Conservation (phyloP, 2,113 vertebrate genomes). For the Mustela nigripes region DNA sequence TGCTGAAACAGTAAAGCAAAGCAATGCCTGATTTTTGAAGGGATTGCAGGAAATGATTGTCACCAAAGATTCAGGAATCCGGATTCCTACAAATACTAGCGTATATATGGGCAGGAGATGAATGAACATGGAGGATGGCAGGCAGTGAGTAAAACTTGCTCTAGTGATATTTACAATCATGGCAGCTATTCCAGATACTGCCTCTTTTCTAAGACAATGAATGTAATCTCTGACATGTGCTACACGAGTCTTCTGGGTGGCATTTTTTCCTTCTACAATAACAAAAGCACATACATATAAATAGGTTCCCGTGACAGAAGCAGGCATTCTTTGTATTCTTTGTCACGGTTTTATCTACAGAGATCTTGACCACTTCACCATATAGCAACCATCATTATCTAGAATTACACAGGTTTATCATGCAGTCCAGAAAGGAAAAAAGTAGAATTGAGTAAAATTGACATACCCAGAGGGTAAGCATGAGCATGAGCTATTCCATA, state of each 20-base stretch:
- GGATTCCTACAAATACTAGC: background rate
- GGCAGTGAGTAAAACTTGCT: background rate
- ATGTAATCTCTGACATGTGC: background rate
- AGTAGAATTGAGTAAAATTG: background rate
- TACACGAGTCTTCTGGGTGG: background rate
- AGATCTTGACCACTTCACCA: background rate
- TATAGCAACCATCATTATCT: background rate
- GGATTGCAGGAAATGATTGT: background rate
- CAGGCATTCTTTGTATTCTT: background rate
- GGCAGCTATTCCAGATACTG: background rate
- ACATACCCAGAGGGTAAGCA: background rate
- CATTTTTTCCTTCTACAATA: background rate
- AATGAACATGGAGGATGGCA: background rate
- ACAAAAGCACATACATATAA: background rate
- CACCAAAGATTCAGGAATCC: background rate
- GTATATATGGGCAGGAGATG: background rate
- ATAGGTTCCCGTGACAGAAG: background rate
- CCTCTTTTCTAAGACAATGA: background rate
- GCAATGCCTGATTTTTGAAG: background rate
- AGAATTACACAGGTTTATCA: background rate
- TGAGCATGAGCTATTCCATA: background rate
- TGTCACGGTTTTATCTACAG: background rate
- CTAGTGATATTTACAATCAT: background rate
- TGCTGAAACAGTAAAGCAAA: background rate
- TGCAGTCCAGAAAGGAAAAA: slow-evolving; percentile 6